Conservation (phyloP, 2,888 invertebrate species). For the Phalera bucephala region DNA sequence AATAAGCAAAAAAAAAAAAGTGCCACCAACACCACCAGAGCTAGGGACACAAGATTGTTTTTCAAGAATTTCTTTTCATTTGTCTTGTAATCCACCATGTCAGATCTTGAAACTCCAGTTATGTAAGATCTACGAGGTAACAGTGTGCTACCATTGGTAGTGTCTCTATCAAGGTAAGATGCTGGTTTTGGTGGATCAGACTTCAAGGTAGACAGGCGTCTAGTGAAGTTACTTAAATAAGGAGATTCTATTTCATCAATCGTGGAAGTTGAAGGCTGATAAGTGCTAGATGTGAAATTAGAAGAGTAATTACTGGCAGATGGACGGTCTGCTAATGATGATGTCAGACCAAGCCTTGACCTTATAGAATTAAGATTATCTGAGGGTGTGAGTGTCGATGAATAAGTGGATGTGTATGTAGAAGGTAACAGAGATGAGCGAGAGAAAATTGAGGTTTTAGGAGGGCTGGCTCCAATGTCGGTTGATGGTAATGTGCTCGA, state of each 20-base stretch:
- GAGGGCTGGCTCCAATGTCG: constrained; percentile 58
- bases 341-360: constrained; percentile 80
- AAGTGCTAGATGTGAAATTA: constrained; percentile 52
- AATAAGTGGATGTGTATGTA: constrained; percentile 45
- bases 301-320: constrained; percentile 54
- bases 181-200: constrained; percentile 58
- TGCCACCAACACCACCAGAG: constrained; percentile 83
- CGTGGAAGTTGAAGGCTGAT: constrained; percentile 63
- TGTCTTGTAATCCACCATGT: constrained; percentile 64
- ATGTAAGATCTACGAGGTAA: constrained; percentile 67
- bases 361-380: constrained; percentile 84
- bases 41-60: constrained; percentile 85
- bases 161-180: constrained; percentile 58
- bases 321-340: constrained; percentile 62
- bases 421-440: constrained; percentile 64
- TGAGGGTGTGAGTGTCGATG: constrained; percentile 60
- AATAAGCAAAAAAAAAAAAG: constrained; percentile 86
- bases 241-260: constrained; percentile 85
- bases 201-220: constrained; percentile 79
- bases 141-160: constrained; percentile 64
- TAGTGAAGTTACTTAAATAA: constrained; percentile 87
- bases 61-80: constrained; percentile 79
- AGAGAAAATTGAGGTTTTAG: constrained; percentile 64
- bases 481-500: constrained; percentile 63
- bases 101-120: constrained; percentile 60